Evolutionary conservation across 2,797 vertebrate species (phyloP), one percentile per base, ranked within the genome.

Genomic region (Hapalemur alaotrensis): DNA sequence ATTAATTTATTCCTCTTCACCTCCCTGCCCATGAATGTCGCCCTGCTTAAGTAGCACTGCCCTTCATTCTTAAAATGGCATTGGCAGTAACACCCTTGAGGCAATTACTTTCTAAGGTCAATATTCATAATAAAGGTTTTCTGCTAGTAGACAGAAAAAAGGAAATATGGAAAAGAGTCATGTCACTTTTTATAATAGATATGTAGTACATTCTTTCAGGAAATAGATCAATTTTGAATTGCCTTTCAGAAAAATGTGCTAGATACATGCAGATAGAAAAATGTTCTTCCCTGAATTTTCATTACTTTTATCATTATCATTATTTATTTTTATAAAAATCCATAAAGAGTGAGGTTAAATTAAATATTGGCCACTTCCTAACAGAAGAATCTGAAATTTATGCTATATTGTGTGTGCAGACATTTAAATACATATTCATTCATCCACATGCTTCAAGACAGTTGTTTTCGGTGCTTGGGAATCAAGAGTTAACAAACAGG

Each of bases 11-110:
- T 79, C 43, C 48, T 92, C n/a, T 73, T 83, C 52, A 38, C 69
- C 80, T 85, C 43, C 9, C 67, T 83, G 89, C 67, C 86, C 61
- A 12, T 32, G 17, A 83, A 41, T 69, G 11, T 18, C 30, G 17
- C 52, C 48, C 85, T 61, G 18, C 52, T 59, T 50, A 63, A 73
- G 67, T 48, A n/a, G 79, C 41, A 43, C 35, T 65, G 63, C 63
- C 97, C 82, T 94, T 96, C 70, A 32, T 86, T 76, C 70, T 95
- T 65, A 41, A 67, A 94, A 93, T 65, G 93, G 48, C 48, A n/a
- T 73, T 84, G 67, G 12, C 52, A 43, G 30, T 30, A 63, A 81
- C 38, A 76, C 32, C n/a, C 54, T 81, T 13, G 35, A 80, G 70
- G 63, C 61, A 89, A 48, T 91, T 78, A 52, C 76, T 89, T 96